phyloP scores from a whole-genome alignment of 1,140 invertebrate species.

The Philaenus spumarius region DNA sequence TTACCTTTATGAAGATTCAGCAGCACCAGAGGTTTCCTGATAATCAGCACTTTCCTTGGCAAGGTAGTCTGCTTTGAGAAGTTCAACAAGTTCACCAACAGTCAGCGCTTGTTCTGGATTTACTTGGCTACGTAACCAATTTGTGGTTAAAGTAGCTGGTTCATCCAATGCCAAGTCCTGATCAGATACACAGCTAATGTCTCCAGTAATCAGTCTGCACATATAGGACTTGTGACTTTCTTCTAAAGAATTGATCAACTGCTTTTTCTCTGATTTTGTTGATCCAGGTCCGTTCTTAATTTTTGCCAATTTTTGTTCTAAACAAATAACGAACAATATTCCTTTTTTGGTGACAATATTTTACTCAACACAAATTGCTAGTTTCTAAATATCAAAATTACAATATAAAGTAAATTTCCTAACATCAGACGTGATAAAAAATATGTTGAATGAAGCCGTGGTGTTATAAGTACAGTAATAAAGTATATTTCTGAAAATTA shows the following conservation, averaged over 20 bases:
- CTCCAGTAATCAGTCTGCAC: constrained; percentile 21
- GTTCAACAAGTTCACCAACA: constrained; percentile 45
- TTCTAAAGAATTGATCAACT: constrained; percentile 22
- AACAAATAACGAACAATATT: constrained; percentile 4
- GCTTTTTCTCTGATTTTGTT: constrained; percentile 11
- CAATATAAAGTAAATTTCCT: no score
- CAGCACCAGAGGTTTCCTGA: no score
- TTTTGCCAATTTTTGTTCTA: constrained; percentile 16
- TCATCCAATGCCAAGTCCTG: constrained; percentile 18
- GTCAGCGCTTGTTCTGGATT: constrained; percentile 33
- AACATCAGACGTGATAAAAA: no score
- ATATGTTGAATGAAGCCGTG: no score
- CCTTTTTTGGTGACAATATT: no score
- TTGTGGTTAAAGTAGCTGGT: constrained; percentile 14
- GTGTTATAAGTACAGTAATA: no score
- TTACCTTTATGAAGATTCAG: no score
- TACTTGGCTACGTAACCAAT: constrained; percentile 24
- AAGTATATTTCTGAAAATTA: no score
- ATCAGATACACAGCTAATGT: constrained; percentile 7
- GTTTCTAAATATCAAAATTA: no score
- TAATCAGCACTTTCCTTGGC: constrained; percentile 20
- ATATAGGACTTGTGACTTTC: constrained; percentile 20
- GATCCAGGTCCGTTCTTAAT: background rate
- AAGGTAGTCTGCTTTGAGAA: constrained; percentile 47
- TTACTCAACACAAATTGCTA: no score